These are phyloP conservation scores for Pogonocichla stellata DNA, from an alignment of 2,113 vertebrate species.

Conservation along the genomic window DNA sequence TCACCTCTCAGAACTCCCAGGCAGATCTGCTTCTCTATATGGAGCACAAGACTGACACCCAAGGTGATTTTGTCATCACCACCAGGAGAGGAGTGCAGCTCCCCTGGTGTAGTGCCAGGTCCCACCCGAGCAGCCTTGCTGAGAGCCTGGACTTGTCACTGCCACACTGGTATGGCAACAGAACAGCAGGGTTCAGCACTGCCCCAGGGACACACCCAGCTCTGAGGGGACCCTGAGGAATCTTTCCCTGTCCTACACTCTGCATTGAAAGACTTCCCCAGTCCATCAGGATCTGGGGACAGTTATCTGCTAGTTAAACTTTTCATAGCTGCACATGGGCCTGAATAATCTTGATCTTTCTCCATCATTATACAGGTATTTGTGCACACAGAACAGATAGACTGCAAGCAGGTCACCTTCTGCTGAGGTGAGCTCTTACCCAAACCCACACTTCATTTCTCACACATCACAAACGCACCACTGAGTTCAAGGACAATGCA, in stretches of 20 bases:
- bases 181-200: not conserved
- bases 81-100: not conserved
- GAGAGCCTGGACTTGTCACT: not conserved
- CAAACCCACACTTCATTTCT: not conserved
- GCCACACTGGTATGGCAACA: not conserved
- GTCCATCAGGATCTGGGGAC: not conserved
- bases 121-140: not conserved
- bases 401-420: not conserved
- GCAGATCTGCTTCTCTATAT: not conserved
- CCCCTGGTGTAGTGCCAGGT: too few species aligned
- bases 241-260: not conserved
- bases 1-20: not conserved
- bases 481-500: conserved; percentile 53
- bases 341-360: not conserved
- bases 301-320: not conserved
- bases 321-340: not conserved
- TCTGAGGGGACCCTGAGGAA: not conserved
- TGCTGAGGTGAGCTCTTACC: not conserved
- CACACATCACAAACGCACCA: not conserved
- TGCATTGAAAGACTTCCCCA: not conserved
- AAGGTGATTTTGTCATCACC: too few species aligned
- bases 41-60: not conserved
- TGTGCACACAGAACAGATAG: not conserved
- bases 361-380: not conserved
- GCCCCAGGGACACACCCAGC: accelerated